Evolutionary conservation across 2,888 invertebrate genomes (phyloP), one percentile per base, ranked within the genome.

Genomic region (Coelopa pilipes): DNA sequence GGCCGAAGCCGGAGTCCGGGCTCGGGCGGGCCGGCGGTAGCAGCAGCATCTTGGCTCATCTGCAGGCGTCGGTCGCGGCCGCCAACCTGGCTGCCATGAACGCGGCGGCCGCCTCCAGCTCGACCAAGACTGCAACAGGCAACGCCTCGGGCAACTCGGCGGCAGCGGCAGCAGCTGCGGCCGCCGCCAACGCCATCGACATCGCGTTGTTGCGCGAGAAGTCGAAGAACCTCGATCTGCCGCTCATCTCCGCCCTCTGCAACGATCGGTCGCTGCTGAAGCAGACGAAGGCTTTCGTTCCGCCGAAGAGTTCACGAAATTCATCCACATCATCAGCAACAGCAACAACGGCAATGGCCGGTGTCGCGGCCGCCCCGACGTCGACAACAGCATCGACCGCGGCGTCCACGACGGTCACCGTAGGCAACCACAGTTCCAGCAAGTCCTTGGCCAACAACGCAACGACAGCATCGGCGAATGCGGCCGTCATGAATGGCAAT

Each of bases 211-310:
- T 96, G 76, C 91, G 96, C 74, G 96, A 96, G 88, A 95, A 96
- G 88, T 96, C 95, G 88, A 93, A 93, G 85, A 94, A 96, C 85
- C 90, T 96, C 83, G 96, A 96, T 88, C 89, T 97, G 87, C 97
- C 97, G 21, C 89, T 98, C 76, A 96, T 97, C 84, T 94, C 96
- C 75, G 97, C 97, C 15, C 90, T 97, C 80, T 97, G 96, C 89
- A 97, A 97, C 86, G 97, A 97, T 88, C 92, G 94, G 74, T 94
- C 96, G 75, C 90, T 97, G 82, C 89, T 96, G 75, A 95, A 95
- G 88, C 96, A 96, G 88, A 96, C 95, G 69, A 95, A 95, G 87
- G 94, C 95, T 24, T 94, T 94, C 85, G 94, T 93, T 78, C 91
- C 93, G 89, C 93, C 94, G 71, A 93, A 93, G 86, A 91, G 91